These are phyloP conservation scores for Oceanites oceanicus DNA, from an alignment of 2,113 vertebrate species.

Conservation along the genomic window DNA sequence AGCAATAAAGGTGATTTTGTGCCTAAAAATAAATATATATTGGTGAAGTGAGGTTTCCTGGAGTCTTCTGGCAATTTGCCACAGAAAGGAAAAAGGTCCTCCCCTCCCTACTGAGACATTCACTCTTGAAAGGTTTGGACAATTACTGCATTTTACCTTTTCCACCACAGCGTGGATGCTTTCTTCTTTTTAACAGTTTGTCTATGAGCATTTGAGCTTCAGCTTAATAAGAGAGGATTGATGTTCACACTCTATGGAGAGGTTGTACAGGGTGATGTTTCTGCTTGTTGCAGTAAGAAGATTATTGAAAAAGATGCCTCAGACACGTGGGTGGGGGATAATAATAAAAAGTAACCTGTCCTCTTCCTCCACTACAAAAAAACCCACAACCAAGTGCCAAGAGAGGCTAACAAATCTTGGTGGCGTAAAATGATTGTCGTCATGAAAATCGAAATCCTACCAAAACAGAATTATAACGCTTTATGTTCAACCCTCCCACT, in stretches of 20 bases:
- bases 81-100: constrained; percentile 15
- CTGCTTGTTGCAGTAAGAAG: constrained; percentile 33
- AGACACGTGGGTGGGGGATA: background rate
- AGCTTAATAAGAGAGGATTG: constrained; percentile 56
- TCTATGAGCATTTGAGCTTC: constrained; percentile 55
- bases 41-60: constrained; percentile 9
- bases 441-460: background rate
- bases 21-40: constrained; percentile 42
- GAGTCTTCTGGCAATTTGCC: constrained; percentile 34
- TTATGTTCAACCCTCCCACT: background rate
- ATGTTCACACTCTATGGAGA: constrained; percentile 29
- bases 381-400: background rate
- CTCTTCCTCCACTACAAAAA: background rate
- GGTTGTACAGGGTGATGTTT: background rate
- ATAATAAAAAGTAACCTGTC: background rate
- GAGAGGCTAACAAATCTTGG: background rate
- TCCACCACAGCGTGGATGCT: constrained; percentile 14
- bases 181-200: constrained; percentile 48
- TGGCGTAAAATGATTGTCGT: background rate
- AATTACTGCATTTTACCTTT: constrained; percentile 60
- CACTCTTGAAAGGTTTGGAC: constrained; percentile 60
- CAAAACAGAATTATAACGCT: background rate
- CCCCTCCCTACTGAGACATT: constrained; percentile 22
- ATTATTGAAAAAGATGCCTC: constrained; percentile 33
- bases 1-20: constrained; percentile 12